Percentiles rank a stretch among this genome's conserved stretches.
Conservation (phyloP, 2,797 vertebrate genomes). For the Phataginus tricuspis region DNA sequence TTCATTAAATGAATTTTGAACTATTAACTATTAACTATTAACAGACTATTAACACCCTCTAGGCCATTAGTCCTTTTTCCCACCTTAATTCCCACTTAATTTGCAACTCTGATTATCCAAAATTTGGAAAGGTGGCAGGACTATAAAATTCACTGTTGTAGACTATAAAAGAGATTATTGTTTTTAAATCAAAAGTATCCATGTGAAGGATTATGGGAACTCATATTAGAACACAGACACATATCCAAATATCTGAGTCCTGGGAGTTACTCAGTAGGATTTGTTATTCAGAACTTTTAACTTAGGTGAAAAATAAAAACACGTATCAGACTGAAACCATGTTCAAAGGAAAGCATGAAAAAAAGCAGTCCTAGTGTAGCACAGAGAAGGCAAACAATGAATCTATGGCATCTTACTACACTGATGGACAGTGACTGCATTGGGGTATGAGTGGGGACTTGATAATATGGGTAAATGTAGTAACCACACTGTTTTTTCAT, state of each 20-base stretch:
- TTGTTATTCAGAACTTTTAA: neutral
- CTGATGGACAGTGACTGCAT: no score
- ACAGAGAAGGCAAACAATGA: no score
- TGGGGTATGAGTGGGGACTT: no score
- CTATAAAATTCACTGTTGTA: neutral
- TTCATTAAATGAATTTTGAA: neutral
- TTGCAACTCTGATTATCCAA: slow-evolving; percentile 7
- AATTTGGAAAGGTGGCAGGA: neutral
- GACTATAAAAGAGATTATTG: neutral
- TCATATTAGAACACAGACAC: neutral
- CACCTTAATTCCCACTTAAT: slow-evolving; percentile 14
- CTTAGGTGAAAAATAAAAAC: slow-evolving; percentile 53
- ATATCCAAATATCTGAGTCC: neutral
- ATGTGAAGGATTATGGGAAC: neutral
- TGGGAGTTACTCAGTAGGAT: neutral
- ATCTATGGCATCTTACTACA: no score
- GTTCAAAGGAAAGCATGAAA: neutral
- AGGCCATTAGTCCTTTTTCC: neutral
- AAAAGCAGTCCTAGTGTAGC: neutral
- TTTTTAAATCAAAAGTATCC: neutral
- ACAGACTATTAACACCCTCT: neutral
- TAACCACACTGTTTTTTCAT: no score
- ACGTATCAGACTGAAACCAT: neutral
- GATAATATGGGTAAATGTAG: no score
- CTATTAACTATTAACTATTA: no score